These are phyloP conservation scores for Habrosyne pyritoides DNA, from an alignment of 2,888 invertebrate genomes.

Conservation along the genomic window DNA sequence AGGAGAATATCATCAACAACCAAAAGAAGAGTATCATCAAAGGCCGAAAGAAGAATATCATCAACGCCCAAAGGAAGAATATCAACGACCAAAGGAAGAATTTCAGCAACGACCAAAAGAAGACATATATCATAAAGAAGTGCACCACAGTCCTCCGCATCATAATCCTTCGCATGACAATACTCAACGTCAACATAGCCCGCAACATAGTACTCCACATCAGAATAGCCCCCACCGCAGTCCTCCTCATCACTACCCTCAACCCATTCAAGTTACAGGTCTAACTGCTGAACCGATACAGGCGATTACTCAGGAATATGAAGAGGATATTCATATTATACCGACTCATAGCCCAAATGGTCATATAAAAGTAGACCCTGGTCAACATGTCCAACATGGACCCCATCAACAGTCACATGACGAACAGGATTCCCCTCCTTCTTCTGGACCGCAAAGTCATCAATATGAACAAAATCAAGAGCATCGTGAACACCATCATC, in stretches of 20 bases:
- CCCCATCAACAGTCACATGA: constrained; percentile 18
- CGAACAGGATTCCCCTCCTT: neutral
- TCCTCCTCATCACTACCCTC: constrained; percentile 29
- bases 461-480: constrained; percentile 14
- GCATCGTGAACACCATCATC: constrained; percentile 13
- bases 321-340: constrained; percentile 57
- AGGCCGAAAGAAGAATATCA: constrained; percentile 1
- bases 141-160: constrained; percentile 10
- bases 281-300: constrained; percentile 41
- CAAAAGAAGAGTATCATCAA: constrained; percentile 8
- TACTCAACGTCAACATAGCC: constrained; percentile 6
- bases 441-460: constrained; percentile 29
- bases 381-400: constrained; percentile 48
- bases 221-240: constrained; percentile 7
- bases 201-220: constrained; percentile 7
- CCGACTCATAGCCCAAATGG: constrained; percentile 44
- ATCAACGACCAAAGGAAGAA: constrained; percentile 7
- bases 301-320: constrained; percentile 55
- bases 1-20: neutral
- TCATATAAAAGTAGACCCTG: constrained; percentile 58
- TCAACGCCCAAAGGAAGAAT: neutral
- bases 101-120: constrained; percentile 10
- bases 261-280: constrained; percentile 28
- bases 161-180: constrained; percentile 4
- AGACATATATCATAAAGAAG: constrained; percentile 18